These are phyloP conservation scores for Colius striatus DNA, from an alignment of 2,113 vertebrate genomes.

Conservation along the genomic window DNA sequence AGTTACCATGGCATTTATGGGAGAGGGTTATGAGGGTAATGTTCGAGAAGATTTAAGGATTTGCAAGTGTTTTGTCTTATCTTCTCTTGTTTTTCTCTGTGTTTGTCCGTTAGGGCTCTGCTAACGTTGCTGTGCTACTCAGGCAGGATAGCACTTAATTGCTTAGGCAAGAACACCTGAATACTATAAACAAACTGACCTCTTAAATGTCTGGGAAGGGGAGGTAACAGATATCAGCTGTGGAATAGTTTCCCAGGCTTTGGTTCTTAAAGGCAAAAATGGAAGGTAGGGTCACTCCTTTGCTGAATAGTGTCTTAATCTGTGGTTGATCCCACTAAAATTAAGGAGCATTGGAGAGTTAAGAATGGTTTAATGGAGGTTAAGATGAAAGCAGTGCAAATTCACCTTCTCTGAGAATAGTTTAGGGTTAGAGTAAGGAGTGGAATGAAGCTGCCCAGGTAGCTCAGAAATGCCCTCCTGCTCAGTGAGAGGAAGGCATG, in stretches of 20 bases:
- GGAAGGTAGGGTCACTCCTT: not conserved
- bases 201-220: not conserved
- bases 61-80: not conserved
- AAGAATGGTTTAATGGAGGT: constrained; percentile 7
- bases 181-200: not conserved
- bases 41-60: not conserved
- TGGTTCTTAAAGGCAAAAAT: not conserved
- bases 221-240: not conserved
- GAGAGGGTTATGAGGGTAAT: not conserved
- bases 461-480: not conserved
- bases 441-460: not conserved
- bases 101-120: not conserved
- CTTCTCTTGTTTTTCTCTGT: not conserved
- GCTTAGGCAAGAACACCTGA: not conserved
- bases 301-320: not conserved
- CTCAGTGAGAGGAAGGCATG: not conserved
- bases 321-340: not conserved
- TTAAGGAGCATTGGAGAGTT: not conserved
- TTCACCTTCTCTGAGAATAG: not conserved
- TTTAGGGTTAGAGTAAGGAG: not conserved
- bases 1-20: not conserved
- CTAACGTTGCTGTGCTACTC: not conserved
- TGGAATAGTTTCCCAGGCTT: not conserved
- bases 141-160: not conserved
- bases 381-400: not conserved